Base-by-base conservation (phyloP, 2,888 invertebrate genomes). In the Ceramica pisi region DNA sequence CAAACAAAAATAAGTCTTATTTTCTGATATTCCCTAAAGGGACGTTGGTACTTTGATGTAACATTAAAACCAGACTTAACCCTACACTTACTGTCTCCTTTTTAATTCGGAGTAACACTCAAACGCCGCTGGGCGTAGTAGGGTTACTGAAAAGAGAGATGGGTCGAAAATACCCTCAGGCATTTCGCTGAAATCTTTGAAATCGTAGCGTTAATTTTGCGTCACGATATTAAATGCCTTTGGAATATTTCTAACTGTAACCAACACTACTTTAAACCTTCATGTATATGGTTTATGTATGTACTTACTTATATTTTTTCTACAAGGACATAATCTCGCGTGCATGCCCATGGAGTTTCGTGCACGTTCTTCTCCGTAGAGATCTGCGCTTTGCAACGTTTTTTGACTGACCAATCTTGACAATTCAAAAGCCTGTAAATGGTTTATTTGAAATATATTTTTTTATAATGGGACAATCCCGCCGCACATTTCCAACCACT, bases 91-190 rank as follows among this genome's bases (percentile, higher is more conserved):
- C 62, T 59, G 68, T 77, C 75, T 80, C 63, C 56, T 72, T 80
- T 76, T 72, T 76, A 79, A 79, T 72, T 79, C 56, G 26, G 38
- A 57, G 62, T 66, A 81, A 83, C 78, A 78, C 83, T 78, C 68
- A 71, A 84, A 80, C 57, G 84, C 85, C 75, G 72, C 71, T 50
- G 78, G 81, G 79, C 50, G 81, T 83, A 81, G 78, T 62, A 71
- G 73, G 77, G 82, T 67, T 62, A 44, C 65, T 26, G 70, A 70
- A 78, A 68, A 71, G 75, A 70, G 62, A 68, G 50, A 59, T 44
- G 57, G 80, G 74, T 56, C 71, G 64, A 67, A 70, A 62, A 71
- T 51, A 72, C 76, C 74, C 77, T 63, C 19, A 51, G 78, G 75
- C 74, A 7, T 46, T 76, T 66, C 23, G 70, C 69, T 71, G 50